A percentile compares a stretch with the other conserved stretches of the same genome.
Evolutionary conservation across 2,113 vertebrate genomes (phyloP).

Genomic region (Maccullochella peelii): DNA sequence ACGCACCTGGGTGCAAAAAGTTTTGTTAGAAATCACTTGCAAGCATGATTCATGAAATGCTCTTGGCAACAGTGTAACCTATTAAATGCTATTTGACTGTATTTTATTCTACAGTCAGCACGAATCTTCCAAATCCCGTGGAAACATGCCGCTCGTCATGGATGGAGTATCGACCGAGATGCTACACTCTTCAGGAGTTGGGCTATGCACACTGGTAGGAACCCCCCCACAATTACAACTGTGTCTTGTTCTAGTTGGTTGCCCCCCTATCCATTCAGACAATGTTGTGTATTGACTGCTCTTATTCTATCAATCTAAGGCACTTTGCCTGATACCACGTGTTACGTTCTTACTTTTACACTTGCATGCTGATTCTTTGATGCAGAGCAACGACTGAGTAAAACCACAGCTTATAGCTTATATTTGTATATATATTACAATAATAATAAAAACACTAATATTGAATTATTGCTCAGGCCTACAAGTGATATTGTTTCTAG

Average conservation of each 20-base stretch:
- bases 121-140: slow-evolving; percentile 86
- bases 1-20: background rate
- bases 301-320: background rate
- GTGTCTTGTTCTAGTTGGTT: background rate
- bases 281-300: background rate
- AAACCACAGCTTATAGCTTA: background rate
- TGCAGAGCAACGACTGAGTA: background rate
- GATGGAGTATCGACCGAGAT: slow-evolving; percentile 86
- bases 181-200: slow-evolving; percentile 87
- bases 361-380: background rate
- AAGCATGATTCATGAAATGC: background rate
- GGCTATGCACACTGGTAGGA: slow-evolving; percentile 85
- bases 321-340: background rate
- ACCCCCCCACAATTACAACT: background rate
- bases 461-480: background rate
- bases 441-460: background rate
- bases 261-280: background rate
- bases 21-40: background rate
- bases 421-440: no score
- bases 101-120: slow-evolving; percentile 68
- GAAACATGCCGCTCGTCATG: slow-evolving; percentile 86
- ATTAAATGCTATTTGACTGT: background rate
- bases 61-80: background rate
- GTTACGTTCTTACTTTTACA: background rate
- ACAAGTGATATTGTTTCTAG: no score